Base-by-base conservation (phyloP, 37 sponge, comb jelly and placozoan genomes). In the Crambe crambe region DNA sequence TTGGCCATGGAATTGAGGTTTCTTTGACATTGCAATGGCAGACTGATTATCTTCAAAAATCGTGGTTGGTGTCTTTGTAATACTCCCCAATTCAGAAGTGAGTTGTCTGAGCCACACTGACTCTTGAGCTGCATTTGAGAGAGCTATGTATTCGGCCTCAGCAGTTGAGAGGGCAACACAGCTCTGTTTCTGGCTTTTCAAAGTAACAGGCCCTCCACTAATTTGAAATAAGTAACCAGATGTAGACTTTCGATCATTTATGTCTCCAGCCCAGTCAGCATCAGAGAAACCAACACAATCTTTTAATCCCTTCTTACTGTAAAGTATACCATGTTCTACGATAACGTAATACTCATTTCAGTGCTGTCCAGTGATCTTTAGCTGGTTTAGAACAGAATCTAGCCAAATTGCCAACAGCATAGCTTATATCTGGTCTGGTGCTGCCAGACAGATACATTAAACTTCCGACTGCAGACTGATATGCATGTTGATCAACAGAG, bases 401-500 rank as follows among this genome's bases (percentile, higher is more conserved):
- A 9, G 87, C 73, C 0, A 80, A 61, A 10, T 25, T 75, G 66
- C 81, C 81, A 60, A 87, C 87, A 73, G 83, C 78, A 36, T 83
- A 78, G 6, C 83, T 37, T 27, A 88, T 82, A 68, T 88, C 89
- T 4, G 82, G 87, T 29, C 76, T 56, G 22, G 87, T 87, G 15
- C 59, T 72, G 4, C 56, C 75, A 27, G 82, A 70, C 0, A 63
- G 42, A 56, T 87, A 69, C 26, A 80, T 60, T 37, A 87, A n/a
- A 32, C 68, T 82, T 59, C 89, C 89, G 35, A 89, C 89, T 68
- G 83, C 83, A 26, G 83, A 78, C 59, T 89, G 89, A 34, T 83
- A 89, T 31, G 4, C 6, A 20, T 37, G 42, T 65, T 56, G 74
- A 42, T 89, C 79, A 37, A 73, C 74, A 9, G 77, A 73, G 56